Evolutionary conservation across 1,140 invertebrate species (phyloP).

Genomic region (Tenebrio molitor): DNA sequence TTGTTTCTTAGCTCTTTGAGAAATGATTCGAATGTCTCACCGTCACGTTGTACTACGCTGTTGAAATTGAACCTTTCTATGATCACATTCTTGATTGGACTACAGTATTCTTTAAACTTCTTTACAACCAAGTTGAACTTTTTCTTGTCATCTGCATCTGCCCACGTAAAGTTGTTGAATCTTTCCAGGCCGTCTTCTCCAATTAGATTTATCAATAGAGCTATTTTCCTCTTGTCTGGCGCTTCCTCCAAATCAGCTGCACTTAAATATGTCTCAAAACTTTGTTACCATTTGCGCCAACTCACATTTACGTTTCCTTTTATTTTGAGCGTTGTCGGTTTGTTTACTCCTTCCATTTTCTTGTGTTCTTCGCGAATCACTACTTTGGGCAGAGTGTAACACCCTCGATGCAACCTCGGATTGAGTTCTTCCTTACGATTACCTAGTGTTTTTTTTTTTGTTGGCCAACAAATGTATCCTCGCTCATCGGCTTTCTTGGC

Average conservation of each 20-base stretch:
- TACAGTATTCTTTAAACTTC: slow-evolving; percentile 55
- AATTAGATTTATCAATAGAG: slow-evolving; percentile 38
- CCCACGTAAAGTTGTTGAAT: slow-evolving; percentile 42
- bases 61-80: slow-evolving; percentile 58
- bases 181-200: slow-evolving; percentile 41
- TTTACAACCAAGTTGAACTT: slow-evolving; percentile 30
- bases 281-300: slow-evolving; percentile 39
- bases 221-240: slow-evolving; percentile 23
- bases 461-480: background rate
- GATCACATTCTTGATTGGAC: slow-evolving; percentile 55
- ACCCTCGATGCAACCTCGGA: too few species aligned
- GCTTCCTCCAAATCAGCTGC: slow-evolving; percentile 4
- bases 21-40: slow-evolving; percentile 59
- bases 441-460: background rate
- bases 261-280: slow-evolving; percentile 27
- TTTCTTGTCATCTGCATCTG: slow-evolving; percentile 7
- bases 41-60: slow-evolving; percentile 53
- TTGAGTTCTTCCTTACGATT: too few species aligned
- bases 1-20: slow-evolving; percentile 54
- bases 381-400: too few species aligned
- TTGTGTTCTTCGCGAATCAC: too few species aligned
- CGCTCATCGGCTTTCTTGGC: background rate
- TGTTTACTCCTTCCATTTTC: too few species aligned
- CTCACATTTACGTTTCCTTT: slow-evolving; percentile 39
- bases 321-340: background rate